These are phyloP conservation scores for Xenopus petersii DNA, from an alignment of 2,797 vertebrate species.

Conservation along the genomic window DNA sequence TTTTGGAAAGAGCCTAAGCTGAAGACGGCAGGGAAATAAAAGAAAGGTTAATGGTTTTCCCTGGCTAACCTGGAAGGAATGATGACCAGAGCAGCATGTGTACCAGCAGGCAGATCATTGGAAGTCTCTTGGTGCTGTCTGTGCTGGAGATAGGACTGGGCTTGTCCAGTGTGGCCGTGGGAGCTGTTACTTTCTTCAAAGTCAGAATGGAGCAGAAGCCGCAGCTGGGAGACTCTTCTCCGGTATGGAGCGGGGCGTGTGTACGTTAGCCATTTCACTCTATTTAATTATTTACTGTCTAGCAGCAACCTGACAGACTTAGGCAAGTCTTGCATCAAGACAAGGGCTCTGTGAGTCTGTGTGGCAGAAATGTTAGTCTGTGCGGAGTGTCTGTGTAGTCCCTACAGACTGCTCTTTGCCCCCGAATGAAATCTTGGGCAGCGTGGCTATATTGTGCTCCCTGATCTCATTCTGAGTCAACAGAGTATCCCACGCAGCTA, in stretches of 20 bases:
- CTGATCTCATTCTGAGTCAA: neutral
- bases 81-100: slow-evolving; percentile 94
- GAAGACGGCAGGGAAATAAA: slow-evolving; percentile 25
- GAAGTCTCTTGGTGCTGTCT: slow-evolving; percentile 93
- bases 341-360: too few species aligned
- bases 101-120: slow-evolving; percentile 96
- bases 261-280: slow-evolving; percentile 86
- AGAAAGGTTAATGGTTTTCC: slow-evolving; percentile 59
- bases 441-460: neutral
- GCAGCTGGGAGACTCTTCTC: slow-evolving; percentile 95
- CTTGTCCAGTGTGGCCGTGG: slow-evolving; percentile 92
- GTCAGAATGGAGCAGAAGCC: slow-evolving; percentile 78
- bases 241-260: slow-evolving; percentile 98
- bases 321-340: too few species aligned
- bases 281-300: slow-evolving; percentile 67
- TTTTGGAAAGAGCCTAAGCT: slow-evolving; percentile 15
- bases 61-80: slow-evolving; percentile 74
- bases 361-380: too few species aligned
- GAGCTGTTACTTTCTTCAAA: slow-evolving; percentile 88
- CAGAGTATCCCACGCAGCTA: neutral
- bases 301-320: too few species aligned
- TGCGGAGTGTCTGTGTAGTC: neutral
- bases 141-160: slow-evolving; percentile 96
- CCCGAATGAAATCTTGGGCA: neutral
- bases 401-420: neutral